phyloP scores from a whole-genome alignment of 2,797 vertebrate species.

The Otolemur crassicaudatus region DNA sequence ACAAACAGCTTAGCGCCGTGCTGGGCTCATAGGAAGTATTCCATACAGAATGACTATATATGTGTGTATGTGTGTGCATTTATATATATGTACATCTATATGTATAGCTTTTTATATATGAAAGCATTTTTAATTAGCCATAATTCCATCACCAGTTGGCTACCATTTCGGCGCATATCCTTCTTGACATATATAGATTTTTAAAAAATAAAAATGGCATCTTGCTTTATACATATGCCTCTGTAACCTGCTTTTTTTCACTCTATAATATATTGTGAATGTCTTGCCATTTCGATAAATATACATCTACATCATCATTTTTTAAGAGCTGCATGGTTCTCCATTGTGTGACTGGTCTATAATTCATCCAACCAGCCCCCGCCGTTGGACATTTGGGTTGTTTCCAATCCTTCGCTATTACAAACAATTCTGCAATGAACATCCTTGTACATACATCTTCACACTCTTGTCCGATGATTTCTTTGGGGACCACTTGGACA shows the following conservation, averaged over 20 bases:
- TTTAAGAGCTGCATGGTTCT: conserved; percentile 74
- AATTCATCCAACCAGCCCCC: conserved; percentile 69
- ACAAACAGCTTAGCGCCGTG: neutral
- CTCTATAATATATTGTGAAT: conserved; percentile 67
- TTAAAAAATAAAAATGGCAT: conserved; percentile 67
- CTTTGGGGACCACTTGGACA: conserved; percentile 72
- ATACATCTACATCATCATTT: conserved; percentile 79
- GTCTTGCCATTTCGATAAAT: conserved; percentile 78
- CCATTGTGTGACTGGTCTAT: conserved; percentile 70
- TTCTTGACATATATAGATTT: conserved; percentile 63
- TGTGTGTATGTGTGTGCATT: neutral
- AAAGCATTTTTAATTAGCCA: conserved; percentile 67
- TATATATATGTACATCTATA: neutral
- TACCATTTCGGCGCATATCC: neutral
- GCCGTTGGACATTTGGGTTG: conserved; percentile 68
- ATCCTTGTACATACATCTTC: conserved; percentile 72
- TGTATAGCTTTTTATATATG: conserved; percentile 8
- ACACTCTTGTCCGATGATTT: conserved; percentile 72
- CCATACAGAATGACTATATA: neutral
- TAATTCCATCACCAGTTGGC: conserved; percentile 47
- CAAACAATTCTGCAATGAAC: conserved; percentile 71
- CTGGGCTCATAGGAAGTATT: neutral
- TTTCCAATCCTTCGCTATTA: conserved; percentile 73
- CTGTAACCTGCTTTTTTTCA: conserved; percentile 66
- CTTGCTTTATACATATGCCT: conserved; percentile 64